Percentiles rank a stretch among this genome's conserved stretches.
These are phyloP conservation scores for Regulus satrapa DNA, from an alignment of 2,113 vertebrate genomes.

Conservation along the genomic window DNA sequence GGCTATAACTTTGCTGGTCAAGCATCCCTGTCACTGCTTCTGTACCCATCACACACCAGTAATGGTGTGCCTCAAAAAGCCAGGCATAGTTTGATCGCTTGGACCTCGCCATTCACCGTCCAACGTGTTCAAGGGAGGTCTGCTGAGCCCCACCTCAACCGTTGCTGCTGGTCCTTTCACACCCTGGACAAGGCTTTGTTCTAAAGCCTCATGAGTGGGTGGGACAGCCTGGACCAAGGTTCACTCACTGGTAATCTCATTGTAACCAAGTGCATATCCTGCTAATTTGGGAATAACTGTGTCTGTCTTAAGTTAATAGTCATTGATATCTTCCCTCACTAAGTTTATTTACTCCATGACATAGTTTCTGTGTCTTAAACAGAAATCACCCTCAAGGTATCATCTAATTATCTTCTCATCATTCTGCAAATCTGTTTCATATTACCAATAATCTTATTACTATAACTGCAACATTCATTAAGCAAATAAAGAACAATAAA, in stretches of 20 bases:
- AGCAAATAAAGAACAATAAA: conserved; percentile 50
- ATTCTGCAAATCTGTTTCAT: conserved; percentile 58
- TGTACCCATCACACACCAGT: accelerated
- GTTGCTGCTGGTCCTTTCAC: background rate
- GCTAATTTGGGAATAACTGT: background rate
- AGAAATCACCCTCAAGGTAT: conserved; percentile 60
- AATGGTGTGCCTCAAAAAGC: background rate
- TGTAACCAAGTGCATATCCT: background rate
- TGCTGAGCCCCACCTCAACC: background rate
- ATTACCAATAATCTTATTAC: conserved; percentile 64
- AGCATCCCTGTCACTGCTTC: background rate
- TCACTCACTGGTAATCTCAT: background rate
- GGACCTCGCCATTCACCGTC: background rate
- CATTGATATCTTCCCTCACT: background rate
- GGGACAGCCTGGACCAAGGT: background rate
- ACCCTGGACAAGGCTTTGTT: background rate
- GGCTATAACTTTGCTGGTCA: background rate
- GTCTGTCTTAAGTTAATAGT: background rate
- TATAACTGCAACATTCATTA: conserved; percentile 58
- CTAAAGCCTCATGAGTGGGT: background rate
- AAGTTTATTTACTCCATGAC: conserved; percentile 27
- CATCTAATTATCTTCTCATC: conserved; percentile 67
- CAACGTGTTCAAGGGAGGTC: accelerated
- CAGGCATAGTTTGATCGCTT: background rate
- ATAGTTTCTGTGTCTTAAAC: conserved; percentile 25